These are phyloP conservation scores for Cacoxenus indagator DNA, from an alignment of 2,888 invertebrate species.

Conservation along the genomic window DNA sequence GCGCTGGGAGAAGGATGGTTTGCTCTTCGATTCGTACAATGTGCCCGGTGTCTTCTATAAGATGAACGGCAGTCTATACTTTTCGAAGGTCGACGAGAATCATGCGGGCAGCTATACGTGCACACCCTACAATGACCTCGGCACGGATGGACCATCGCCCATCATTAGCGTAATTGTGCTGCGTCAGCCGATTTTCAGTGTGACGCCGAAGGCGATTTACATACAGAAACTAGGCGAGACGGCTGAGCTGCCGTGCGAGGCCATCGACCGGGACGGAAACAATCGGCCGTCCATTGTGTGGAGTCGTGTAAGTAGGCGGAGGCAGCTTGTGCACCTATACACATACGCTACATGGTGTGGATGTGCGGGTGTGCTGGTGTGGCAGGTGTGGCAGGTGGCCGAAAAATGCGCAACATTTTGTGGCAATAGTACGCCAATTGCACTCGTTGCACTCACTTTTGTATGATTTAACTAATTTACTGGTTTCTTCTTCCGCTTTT, in stretches of 20 bases:
- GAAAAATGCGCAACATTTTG: no score
- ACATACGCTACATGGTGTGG: neutral
- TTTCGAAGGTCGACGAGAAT: conserved; percentile 85
- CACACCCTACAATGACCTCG: conserved; percentile 91
- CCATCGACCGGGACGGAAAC: conserved; percentile 77
- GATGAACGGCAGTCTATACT: conserved; percentile 86
- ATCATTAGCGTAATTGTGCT: conserved; percentile 87
- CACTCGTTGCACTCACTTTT: conserved; percentile 2
- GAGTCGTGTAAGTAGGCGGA: conserved; percentile 75
- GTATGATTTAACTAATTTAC: conserved; percentile 41
- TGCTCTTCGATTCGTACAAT: conserved; percentile 90
- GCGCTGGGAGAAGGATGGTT: conserved; percentile 94
- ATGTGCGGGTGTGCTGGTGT: neutral
- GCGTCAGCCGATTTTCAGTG: conserved; percentile 86
- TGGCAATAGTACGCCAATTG: neutral
- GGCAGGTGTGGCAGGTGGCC: neutral
- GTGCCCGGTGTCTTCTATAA: conserved; percentile 89
- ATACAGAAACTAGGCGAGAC: conserved; percentile 85
- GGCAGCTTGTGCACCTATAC: neutral
- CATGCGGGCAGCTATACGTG: conserved; percentile 92
- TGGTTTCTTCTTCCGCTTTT: neutral
- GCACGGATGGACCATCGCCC: conserved; percentile 87
- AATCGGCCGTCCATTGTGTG: conserved; percentile 78
- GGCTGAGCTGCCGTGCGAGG: conserved; percentile 86
- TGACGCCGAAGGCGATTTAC: conserved; percentile 87